Evolutionary conservation across 2,113 vertebrate genomes (phyloP).

Genomic region (Nothocercus nigrocapillus): DNA sequence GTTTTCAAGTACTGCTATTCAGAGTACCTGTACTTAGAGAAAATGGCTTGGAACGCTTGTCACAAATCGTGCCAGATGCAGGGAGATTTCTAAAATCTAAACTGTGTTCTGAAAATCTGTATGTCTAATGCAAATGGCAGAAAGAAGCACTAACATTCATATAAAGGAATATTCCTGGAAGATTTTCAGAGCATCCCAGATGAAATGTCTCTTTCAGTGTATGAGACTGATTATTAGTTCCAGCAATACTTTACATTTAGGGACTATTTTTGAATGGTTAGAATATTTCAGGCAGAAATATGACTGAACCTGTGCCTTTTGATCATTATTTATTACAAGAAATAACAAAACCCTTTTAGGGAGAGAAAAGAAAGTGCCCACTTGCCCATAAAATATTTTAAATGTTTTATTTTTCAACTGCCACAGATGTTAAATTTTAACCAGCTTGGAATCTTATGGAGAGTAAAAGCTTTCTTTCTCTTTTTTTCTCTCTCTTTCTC

Average conservation of each 20-base stretch:
- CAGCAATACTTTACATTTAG: background rate
- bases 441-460: constrained; percentile 27
- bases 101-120: background rate
- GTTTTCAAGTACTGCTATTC: background rate
- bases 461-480: background rate
- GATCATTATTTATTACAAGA: background rate
- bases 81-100: background rate
- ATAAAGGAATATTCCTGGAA: background rate
- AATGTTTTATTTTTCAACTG: background rate
- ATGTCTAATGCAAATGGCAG: background rate
- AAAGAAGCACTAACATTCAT: background rate
- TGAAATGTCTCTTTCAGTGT: background rate
- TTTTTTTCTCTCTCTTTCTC: no score
- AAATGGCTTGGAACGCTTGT: background rate
- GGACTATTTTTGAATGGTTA: background rate
- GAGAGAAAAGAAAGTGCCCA: background rate
- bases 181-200: background rate
- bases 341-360: background rate
- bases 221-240: background rate
- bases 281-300: background rate
- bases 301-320: background rate
- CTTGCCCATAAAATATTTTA: background rate
- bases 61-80: background rate
- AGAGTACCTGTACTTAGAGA: background rate
- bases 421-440: constrained; percentile 37